These are phyloP conservation scores for Dasyprocta punctata DNA, from an alignment of 2,113 vertebrate species.

Conservation along the genomic window DNA sequence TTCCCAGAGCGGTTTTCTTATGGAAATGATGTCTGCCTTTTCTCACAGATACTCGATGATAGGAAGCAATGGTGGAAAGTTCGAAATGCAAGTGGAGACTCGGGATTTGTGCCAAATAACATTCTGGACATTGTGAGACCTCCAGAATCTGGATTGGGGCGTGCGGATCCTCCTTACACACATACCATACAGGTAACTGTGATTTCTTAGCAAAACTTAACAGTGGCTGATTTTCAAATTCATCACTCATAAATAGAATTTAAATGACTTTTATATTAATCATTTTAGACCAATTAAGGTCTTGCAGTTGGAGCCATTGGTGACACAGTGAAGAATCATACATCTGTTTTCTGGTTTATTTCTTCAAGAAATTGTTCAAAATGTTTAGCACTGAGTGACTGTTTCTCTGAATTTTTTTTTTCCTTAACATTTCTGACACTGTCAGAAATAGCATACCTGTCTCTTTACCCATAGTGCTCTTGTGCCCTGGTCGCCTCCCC, in stretches of 20 bases:
- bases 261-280: background rate
- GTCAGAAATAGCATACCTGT: background rate
- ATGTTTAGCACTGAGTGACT: background rate
- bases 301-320: background rate
- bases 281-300: background rate
- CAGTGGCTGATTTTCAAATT: background rate
- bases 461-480: background rate
- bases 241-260: background rate
- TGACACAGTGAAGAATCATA: background rate
- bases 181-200: conserved; percentile 94
- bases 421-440: background rate
- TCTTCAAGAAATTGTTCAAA: conserved; percentile 2
- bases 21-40: background rate
- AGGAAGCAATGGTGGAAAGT: conserved; percentile 99
- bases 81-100: conserved; percentile 89
- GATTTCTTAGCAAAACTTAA: background rate
- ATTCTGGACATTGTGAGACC: conserved; percentile 92
- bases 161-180: conserved; percentile 91
- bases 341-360: background rate
- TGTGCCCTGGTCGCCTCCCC: background rate
- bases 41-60: conserved; percentile 94
- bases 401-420: background rate
- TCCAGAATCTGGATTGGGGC: conserved; percentile 85
- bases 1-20: background rate
- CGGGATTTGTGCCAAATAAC: conserved; percentile 99